phyloP scores from a whole-genome alignment of 2,888 invertebrate species.

The Tenthredo scrophulariae region DNA sequence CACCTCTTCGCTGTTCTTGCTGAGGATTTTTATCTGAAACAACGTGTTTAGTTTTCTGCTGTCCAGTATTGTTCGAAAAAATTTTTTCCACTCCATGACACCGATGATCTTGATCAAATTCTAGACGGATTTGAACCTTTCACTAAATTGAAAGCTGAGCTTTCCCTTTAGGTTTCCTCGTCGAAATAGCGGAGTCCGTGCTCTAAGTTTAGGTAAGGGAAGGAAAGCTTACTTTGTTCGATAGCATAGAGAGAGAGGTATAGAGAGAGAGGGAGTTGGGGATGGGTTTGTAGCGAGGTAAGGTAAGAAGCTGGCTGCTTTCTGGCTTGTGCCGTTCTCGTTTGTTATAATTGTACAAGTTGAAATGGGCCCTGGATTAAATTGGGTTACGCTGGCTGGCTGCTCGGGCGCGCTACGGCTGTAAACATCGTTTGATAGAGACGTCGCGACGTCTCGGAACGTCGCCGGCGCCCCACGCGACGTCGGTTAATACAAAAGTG shows the following conservation, averaged over 20 bases:
- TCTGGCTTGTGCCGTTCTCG: slow-evolving; percentile 44
- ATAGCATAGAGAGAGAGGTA: slow-evolving; percentile 3
- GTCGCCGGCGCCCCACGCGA: slow-evolving; percentile 41
- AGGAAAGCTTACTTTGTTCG: slow-evolving; percentile 43
- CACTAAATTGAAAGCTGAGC: slow-evolving; percentile 47
- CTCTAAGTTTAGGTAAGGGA: slow-evolving; percentile 36
- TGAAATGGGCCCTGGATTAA: slow-evolving; percentile 49
- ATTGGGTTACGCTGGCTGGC: slow-evolving; percentile 49
- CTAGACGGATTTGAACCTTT: neutral
- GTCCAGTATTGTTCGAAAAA: neutral
- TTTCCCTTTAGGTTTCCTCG: slow-evolving; percentile 41
- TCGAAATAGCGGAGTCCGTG: slow-evolving; percentile 33
- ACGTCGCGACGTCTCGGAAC: slow-evolving; percentile 50
- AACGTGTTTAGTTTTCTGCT: neutral
- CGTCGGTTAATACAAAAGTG: slow-evolving; percentile 39
- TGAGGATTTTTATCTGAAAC: neutral
- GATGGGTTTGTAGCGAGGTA: slow-evolving; percentile 44
- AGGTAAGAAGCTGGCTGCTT: slow-evolving; percentile 43
- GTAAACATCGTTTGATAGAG: slow-evolving; percentile 50
- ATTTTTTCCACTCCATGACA: neutral
- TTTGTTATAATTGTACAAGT: slow-evolving; percentile 52
- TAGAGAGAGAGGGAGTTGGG: neutral
- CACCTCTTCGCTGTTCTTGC: neutral
- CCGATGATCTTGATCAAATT: slow-evolving; percentile 20
- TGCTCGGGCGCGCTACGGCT: slow-evolving; percentile 31